phyloP scores from a whole-genome alignment of 2,797 vertebrate species.

The Linurgus olivaceus region DNA sequence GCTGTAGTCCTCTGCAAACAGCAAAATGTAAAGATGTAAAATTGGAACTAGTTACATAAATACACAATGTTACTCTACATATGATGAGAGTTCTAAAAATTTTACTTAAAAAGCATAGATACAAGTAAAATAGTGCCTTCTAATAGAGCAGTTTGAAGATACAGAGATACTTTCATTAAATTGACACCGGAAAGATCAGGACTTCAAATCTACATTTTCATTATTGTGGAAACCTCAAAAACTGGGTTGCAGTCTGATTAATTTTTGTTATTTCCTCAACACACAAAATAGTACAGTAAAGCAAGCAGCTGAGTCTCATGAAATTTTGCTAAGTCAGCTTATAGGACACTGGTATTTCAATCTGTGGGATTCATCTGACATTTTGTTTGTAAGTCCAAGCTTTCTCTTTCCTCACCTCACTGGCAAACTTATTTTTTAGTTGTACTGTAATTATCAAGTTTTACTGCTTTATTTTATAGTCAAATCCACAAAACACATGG shows the following conservation, averaged over 20 bases:
- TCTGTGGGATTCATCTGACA: background rate
- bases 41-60: background rate
- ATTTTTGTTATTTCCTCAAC: background rate
- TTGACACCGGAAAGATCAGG: background rate
- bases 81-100: background rate
- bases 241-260: background rate
- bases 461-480: background rate
- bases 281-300: background rate
- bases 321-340: background rate
- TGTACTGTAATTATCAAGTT: background rate
- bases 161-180: background rate
- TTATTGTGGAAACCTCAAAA: background rate
- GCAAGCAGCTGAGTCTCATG: background rate
- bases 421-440: background rate
- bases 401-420: background rate
- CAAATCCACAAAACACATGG: background rate
- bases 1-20: background rate
- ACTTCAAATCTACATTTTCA: background rate
- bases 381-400: background rate
- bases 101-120: background rate
- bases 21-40: background rate
- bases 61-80: background rate
- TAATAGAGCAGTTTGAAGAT: background rate
- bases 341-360: background rate
- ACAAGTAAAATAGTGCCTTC: background rate